phyloP scores from a whole-genome alignment of 2,888 invertebrate genomes.

The Xanthorhoe spadicearia region DNA sequence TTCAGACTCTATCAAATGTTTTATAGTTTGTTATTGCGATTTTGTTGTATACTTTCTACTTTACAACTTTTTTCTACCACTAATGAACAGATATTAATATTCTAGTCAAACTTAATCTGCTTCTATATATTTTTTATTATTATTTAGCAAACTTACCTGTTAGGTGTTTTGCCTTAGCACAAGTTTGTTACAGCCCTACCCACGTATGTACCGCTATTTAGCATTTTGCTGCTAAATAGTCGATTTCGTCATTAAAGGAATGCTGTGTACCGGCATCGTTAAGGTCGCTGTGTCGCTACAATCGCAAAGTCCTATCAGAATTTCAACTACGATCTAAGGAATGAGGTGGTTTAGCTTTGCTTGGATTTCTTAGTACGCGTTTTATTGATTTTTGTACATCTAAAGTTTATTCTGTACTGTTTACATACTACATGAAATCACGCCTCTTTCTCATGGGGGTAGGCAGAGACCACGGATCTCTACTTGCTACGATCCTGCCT shows the following conservation, averaged over 20 bases:
- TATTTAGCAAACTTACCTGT: constrained; percentile 2
- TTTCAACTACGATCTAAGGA: constrained; percentile 15
- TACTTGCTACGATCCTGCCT: too few species aligned
- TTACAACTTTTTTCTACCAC: neutral
- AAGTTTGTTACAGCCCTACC: constrained; percentile 38
- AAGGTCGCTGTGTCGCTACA: constrained; percentile 28
- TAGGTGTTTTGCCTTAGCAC: constrained; percentile 10
- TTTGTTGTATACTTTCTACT: constrained; percentile 47
- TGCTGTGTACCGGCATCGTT: constrained; percentile 48
- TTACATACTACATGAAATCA: too few species aligned
- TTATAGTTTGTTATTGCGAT: constrained; percentile 57
- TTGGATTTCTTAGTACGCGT: neutral
- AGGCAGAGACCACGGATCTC: too few species aligned
- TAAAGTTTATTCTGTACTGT: too few species aligned
- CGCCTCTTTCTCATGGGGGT: too few species aligned
- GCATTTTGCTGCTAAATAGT: constrained; percentile 49
- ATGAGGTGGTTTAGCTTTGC: neutral
- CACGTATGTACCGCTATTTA: constrained; percentile 46
- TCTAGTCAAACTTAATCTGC: neutral
- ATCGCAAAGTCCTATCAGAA: constrained; percentile 24
- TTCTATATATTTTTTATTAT: neutral
- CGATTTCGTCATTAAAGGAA: constrained; percentile 49
- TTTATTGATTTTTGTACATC: neutral
- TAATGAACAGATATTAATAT: neutral
- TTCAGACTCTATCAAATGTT: constrained; percentile 64